A percentile compares a stretch with the other conserved stretches of the same genome.
These are phyloP conservation scores for Micrastur ruficollis DNA, from an alignment of 2,797 vertebrate species.

Conservation along the genomic window DNA sequence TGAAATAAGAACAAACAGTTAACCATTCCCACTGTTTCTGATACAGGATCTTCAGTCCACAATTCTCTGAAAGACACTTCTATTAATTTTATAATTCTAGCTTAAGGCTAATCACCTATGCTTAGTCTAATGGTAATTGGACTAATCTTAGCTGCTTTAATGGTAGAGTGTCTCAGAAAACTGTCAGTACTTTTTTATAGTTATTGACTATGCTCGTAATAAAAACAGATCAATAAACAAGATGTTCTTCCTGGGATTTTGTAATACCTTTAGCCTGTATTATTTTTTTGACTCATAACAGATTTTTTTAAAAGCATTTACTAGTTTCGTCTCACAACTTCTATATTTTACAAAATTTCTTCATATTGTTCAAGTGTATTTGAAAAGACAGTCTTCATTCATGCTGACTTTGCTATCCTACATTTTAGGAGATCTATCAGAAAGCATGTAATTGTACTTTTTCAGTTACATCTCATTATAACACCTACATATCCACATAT, in stretches of 20 bases:
- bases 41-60: not conserved
- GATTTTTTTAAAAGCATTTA: not conserved
- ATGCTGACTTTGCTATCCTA: not conserved
- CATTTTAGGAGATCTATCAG: not conserved
- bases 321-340: not conserved
- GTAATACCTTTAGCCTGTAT: not conserved
- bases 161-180: not conserved
- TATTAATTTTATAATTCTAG: not conserved
- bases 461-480: not conserved
- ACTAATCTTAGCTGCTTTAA: not conserved
- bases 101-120: not conserved
- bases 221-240: not conserved
- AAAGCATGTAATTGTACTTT: not conserved
- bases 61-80: not conserved
- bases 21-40: not conserved
- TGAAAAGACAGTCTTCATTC: not conserved
- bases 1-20: not conserved
- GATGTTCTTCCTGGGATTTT: not conserved
- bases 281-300: not conserved
- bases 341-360: not conserved
- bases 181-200: not conserved
- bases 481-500: not conserved
- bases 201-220: not conserved
- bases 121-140: not conserved
- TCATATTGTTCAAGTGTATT: not conserved